Conservation (phyloP, 2,888 invertebrate species). For the Drosophila helvetica region DNA sequence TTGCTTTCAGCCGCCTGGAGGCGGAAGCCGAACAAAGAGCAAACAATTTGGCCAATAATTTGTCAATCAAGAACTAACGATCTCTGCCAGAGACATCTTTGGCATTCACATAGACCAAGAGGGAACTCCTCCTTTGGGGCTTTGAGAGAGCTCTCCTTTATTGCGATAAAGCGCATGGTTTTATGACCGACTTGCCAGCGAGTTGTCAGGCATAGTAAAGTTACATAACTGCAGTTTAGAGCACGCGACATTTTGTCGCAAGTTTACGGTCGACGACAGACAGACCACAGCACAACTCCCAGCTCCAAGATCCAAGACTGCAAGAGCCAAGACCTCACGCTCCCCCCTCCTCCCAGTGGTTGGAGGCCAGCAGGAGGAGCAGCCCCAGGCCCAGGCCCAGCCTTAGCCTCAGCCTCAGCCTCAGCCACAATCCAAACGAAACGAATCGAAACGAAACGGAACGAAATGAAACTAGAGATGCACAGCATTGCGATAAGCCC, state of each 20-base stretch:
- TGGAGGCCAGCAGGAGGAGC: slow-evolving; percentile 23
- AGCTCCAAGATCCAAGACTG: background rate
- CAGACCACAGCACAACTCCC: slow-evolving; percentile 24
- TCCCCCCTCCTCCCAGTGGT: background rate
- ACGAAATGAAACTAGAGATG: slow-evolving; percentile 66
- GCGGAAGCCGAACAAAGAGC: slow-evolving; percentile 31
- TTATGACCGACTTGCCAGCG: slow-evolving; percentile 61
- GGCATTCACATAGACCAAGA: background rate
- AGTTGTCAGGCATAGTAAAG: slow-evolving; percentile 77
- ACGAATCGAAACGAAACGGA: slow-evolving; percentile 20
- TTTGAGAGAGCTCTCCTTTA: slow-evolving; percentile 19
- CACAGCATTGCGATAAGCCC: slow-evolving; percentile 66
- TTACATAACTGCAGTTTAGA: slow-evolving; percentile 79
- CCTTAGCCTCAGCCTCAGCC: slow-evolving; percentile 4
- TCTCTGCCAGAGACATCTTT: slow-evolving; percentile 8
- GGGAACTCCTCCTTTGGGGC: background rate
- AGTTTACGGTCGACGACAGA: slow-evolving; percentile 70
- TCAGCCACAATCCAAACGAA: slow-evolving; percentile 37
- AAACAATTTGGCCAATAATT: slow-evolving; percentile 52
- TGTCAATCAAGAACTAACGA: slow-evolving; percentile 46
- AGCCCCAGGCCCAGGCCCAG: background rate
- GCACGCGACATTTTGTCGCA: slow-evolving; percentile 78
- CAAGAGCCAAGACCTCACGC: background rate
- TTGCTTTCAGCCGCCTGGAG: slow-evolving; percentile 20
- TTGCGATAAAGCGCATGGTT: slow-evolving; percentile 66